Base-by-base conservation (phyloP, 2,113 vertebrate genomes). In the Urocolius indicus region DNA sequence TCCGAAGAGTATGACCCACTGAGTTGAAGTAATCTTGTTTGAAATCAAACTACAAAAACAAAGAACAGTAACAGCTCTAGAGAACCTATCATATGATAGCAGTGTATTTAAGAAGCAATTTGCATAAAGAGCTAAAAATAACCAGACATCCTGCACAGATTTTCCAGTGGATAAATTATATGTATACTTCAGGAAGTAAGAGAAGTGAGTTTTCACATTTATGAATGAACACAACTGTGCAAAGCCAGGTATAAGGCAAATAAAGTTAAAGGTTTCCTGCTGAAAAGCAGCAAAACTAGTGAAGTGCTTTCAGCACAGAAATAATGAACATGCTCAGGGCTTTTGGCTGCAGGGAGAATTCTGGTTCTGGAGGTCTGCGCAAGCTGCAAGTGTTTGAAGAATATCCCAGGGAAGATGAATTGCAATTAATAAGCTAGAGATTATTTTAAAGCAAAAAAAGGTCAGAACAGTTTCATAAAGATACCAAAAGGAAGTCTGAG, bases 281-380 rank as follows among this genome's bases (percentile, higher is more conserved):
- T 95, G 93, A 66, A 85, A 58, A 51, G 38, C 1, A 2, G 63
- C 75, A 66, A 89, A 95, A 82, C 52, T 75, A 77, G 22, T 38
- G 51, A 74, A 87, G 12, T 43, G 36, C 66, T 92, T 96, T 90
- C 58, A 74, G 34, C 45, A 84, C 45, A 86, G 41, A 91, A 73
- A 63, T 87, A 67, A 90, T 63, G 26, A 84, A 83, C 0, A 0
- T 78, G 30, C 80, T 81, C 78, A 71, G 77, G 72, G 73, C 11
- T 94, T 73, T 92, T 84, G 76, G 71, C 46, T 91, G 29, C n/a
- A 82, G 94, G 43, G 55, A 96, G 75, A 96, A 81, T 73, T 92
- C 30, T 94, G 78, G 46, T 92, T 83, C 82, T 95, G 55, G 55
- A 84, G 46, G 32, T 85, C 85, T 83, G 84, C 75, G 65, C 46